These are phyloP conservation scores for Drosophila willistoni DNA, from an alignment of 1,140 invertebrate species.

Conservation along the genomic window DNA sequence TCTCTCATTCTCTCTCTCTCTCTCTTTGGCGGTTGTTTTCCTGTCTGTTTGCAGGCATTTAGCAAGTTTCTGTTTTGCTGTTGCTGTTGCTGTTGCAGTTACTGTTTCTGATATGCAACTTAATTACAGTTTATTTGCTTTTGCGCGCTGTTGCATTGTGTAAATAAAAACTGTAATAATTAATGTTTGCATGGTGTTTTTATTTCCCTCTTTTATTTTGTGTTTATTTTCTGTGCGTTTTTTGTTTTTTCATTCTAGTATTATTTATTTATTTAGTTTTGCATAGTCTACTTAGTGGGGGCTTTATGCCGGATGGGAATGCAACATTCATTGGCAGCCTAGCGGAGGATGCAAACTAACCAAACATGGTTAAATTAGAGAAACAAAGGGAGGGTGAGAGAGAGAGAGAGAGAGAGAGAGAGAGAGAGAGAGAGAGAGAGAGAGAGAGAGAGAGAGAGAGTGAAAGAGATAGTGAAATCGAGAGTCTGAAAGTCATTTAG, in stretches of 20 bases:
- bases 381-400: too few species aligned
- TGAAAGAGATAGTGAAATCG: too few species aligned
- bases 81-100: conserved; percentile 5
- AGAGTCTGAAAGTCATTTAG: too few species aligned
- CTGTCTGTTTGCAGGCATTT: conserved; percentile 40
- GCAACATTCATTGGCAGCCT: background rate
- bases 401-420: too few species aligned
- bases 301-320: background rate
- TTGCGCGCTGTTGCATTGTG: conserved; percentile 32
- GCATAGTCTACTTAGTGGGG: conserved; percentile 26
- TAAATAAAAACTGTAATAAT: conserved; percentile 42
- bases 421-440: too few species aligned
- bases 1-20: background rate
- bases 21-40: background rate
- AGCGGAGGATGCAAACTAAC: too few species aligned
- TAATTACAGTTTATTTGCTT: conserved; percentile 36
- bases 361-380: too few species aligned
- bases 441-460: too few species aligned
- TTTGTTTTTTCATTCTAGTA: background rate
- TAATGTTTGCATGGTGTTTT: conserved; percentile 32
- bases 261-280: conserved; percentile 5
- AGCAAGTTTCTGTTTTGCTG: conserved; percentile 25
- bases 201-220: background rate
- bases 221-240: too few species aligned
- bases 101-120: conserved; percentile 43